Base-by-base conservation (phyloP, 1,140 invertebrate species). In the Drosophila littoralis region DNA sequence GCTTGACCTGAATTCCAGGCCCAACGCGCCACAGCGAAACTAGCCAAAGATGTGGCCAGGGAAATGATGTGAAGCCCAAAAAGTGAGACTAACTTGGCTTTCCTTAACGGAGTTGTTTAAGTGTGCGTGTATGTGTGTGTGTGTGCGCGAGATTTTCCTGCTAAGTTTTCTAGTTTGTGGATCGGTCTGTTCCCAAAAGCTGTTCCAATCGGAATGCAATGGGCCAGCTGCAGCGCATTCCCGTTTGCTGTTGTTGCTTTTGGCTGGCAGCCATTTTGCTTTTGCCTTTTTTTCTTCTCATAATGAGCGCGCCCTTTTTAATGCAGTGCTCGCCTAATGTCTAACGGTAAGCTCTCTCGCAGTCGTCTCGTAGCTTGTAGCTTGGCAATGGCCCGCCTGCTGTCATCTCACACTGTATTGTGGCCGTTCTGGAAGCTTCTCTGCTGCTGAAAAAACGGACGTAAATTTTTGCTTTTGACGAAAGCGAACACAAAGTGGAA, bases 401-500 rank as follows among this genome's bases (percentile, higher is more conserved):
- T 55, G 40, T 88, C 88, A 88, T 86, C 82, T 88, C 83, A 86
- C 82, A 86, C 83, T 88, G 35, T 54, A 50, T 51, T 32, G 9
- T 50, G 15, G 2, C 3, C 6, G 64, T 42, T 57, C 52, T 72
- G 52, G 61, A 71, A 64, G 71, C 71, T 74, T 66, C 70, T 68
- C 35, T 45, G 43, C 42, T 69, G 50, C 51, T 45, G 57, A 54
- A 69, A 76, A 81, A 77, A 81, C 75, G 67, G 54, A 86, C 67
- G 72, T 57, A 43, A 69, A 69, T 10, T 57, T 35, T 15, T 51
- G 9, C 2, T 46, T 36, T 57, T 46, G 42, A 55, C 60, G 46
- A 60, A 52, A 61, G 7, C 48, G 6, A 54, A 57, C 54, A 54
- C 9, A 38, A 36, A 32, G 22, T 15, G 36, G 15, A 72, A 63